Evolutionary conservation across 2,113 vertebrate species (phyloP), one percentile per base, ranked within the genome.

Genomic region (Rhegmatorhina hoffmannsi): DNA sequence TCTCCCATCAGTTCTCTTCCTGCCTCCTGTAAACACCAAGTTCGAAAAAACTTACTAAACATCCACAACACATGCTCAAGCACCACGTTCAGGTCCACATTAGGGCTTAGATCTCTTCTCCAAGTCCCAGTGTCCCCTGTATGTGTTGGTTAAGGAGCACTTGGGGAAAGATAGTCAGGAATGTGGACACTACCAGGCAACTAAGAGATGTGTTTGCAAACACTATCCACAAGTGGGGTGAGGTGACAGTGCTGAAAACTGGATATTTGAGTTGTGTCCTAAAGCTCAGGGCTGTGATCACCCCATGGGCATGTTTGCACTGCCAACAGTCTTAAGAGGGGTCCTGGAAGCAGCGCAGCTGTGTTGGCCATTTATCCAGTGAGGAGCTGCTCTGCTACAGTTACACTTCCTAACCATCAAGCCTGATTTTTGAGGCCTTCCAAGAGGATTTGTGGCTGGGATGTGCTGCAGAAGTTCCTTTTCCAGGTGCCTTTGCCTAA

Each of bases 71-170:
- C 31, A 52, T 11, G 3, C 44, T 77, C 47, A 24, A 72, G 59
- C 2, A 10, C n/a, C 26, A 34, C 0, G 0, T 60, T 77, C 50
- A 55, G 40, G 33, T 78, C 47, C 36, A 49, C 7, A 7, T 15
- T n/a, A 67, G 68, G 28, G 34, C 73, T 75, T 78, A 72, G 17
- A 36, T 14, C 36, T 68, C n/a, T 62, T 34, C 73, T 76, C 28
- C 19, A 44, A 70, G 40, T 46, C 29, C 38, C 64, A 46, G 25
- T 17, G 20, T 44, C n/a, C 36, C 40, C 47, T 44, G 24, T 38
- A 31, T 13, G 0, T 24, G 24, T 53, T 40, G 44, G 29, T 24
- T 52, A 38, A 73, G 63, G 72, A 80, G 49, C 25, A 20, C n/a
- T 76, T 87, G 60, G 47, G 21, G 34, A 83, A 75, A 33, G n/a